Percentiles rank a stretch among this genome's conserved stretches.
These are phyloP conservation scores for Drosophila maculinotata DNA, from an alignment of 2,888 invertebrate genomes.

Conservation along the genomic window DNA sequence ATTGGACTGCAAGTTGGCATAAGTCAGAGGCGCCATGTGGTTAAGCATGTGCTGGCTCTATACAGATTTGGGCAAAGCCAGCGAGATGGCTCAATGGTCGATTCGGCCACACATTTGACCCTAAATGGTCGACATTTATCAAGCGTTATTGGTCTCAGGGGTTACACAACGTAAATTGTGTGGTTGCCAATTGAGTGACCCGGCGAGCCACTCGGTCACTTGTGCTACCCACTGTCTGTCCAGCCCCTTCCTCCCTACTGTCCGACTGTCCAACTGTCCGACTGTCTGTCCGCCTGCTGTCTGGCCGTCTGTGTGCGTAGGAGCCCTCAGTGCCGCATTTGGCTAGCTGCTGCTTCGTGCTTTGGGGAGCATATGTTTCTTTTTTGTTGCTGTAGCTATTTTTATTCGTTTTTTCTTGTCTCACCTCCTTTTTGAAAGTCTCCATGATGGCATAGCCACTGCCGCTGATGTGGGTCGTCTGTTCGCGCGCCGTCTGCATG, in stretches of 20 bases:
- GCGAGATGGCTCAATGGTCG: constrained; percentile 36
- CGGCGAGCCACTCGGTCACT: constrained; percentile 59
- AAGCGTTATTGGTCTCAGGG: constrained; percentile 83
- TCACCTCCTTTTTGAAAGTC: constrained; percentile 83
- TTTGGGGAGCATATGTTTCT: constrained; percentile 10
- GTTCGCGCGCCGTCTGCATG: constrained; percentile 64
- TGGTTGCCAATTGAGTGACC: constrained; percentile 78
- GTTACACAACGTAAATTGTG: constrained; percentile 81
- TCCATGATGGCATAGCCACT: constrained; percentile 82
- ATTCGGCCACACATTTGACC: constrained; percentile 75
- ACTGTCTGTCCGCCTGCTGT: constrained; percentile 21
- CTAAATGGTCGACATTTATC: constrained; percentile 83
- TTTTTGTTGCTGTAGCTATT: constrained; percentile 8
- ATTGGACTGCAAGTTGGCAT: constrained; percentile 36
- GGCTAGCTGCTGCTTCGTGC: constrained; percentile 23
- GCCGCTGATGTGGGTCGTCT: constrained; percentile 58
- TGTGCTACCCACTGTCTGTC: constrained; percentile 25
- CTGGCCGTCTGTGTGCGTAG: constrained; percentile 38
- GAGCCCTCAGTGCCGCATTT: constrained; percentile 18
- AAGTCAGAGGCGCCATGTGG: constrained; percentile 69
- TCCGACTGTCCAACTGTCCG: constrained; percentile 15
- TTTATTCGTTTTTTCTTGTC: constrained; percentile 11
- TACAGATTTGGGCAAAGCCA: constrained; percentile 36
- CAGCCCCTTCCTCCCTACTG: constrained; percentile 3
- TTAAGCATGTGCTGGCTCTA: constrained; percentile 36